Percentiles rank a stretch among this genome's conserved stretches.
These are phyloP conservation scores for Paratilapia polleni DNA, from an alignment of 2,113 vertebrate species.

Conservation along the genomic window DNA sequence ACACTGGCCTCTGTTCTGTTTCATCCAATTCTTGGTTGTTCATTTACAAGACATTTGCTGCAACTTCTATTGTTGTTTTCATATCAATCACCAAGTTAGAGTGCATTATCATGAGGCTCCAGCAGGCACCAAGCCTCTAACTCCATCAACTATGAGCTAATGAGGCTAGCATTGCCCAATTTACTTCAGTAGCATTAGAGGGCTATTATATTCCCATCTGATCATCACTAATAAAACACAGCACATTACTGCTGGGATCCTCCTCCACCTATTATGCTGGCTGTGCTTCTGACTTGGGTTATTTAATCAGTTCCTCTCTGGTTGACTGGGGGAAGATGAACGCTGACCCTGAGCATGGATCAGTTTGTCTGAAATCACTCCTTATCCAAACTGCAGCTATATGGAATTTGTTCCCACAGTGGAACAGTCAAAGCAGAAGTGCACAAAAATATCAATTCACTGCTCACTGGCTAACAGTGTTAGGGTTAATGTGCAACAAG, in stretches of 20 bases:
- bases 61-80: neutral
- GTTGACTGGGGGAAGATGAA: neutral
- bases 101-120: slow-evolving; percentile 14
- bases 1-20: neutral
- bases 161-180: slow-evolving; percentile 28
- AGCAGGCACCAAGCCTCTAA: slow-evolving; percentile 18
- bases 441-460: no score
- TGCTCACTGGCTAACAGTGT: neutral
- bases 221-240: slow-evolving; percentile 40
- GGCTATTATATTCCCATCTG: slow-evolving; percentile 39
- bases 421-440: neutral
- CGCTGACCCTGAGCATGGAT: no score
- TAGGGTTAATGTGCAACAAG: neutral
- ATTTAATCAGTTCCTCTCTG: neutral
- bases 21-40: neutral
- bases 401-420: neutral
- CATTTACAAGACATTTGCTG: neutral
- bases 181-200: slow-evolving; percentile 37
- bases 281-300: neutral
- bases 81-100: slow-evolving; percentile 6
- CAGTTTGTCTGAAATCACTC: no score
- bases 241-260: slow-evolving; percentile 17
- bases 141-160: slow-evolving; percentile 42
- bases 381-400: no score
- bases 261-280: neutral